Evolutionary conservation across 2,113 vertebrate genomes (phyloP).

Genomic region (Phalacrocorax aristotelis): DNA sequence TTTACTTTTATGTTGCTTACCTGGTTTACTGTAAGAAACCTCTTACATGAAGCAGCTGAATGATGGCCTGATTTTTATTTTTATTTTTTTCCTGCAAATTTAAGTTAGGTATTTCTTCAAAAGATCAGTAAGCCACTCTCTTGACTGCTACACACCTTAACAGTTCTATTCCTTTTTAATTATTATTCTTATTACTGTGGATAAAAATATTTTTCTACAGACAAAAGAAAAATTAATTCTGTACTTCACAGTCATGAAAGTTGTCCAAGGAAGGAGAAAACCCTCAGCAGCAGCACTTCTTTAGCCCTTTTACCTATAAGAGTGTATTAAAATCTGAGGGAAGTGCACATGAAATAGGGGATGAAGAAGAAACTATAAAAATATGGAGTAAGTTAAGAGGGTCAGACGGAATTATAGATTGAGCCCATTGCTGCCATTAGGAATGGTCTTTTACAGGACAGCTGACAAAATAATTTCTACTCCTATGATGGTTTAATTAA

Average conservation of each 20-base stretch:
- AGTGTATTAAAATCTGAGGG: not conserved
- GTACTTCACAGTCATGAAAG: not conserved
- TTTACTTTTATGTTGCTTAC: not conserved
- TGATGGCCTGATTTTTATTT: not conserved
- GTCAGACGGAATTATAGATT: not conserved
- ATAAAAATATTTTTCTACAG: not conserved
- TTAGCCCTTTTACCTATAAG: not conserved
- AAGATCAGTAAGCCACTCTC: rapidly evolving
- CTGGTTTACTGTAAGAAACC: not conserved
- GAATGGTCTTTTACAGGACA: not conserved
- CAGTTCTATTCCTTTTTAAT: not conserved
- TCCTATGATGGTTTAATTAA: not conserved
- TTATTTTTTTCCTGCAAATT: not conserved
- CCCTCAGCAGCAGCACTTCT: not conserved
- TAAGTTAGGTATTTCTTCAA: not conserved
- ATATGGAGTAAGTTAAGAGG: not conserved
- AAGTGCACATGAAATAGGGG: not conserved
- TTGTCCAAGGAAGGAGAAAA: not conserved
- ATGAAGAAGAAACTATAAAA: not conserved
- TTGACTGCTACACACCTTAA: not conserved
- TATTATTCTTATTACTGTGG: not conserved
- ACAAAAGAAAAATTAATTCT: not conserved
- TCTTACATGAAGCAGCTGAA: not conserved
- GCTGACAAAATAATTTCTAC: not conserved
- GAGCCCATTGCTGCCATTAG: not conserved